Conservation (phyloP, 2,888 invertebrate genomes). For the Orgyia antiqua region DNA sequence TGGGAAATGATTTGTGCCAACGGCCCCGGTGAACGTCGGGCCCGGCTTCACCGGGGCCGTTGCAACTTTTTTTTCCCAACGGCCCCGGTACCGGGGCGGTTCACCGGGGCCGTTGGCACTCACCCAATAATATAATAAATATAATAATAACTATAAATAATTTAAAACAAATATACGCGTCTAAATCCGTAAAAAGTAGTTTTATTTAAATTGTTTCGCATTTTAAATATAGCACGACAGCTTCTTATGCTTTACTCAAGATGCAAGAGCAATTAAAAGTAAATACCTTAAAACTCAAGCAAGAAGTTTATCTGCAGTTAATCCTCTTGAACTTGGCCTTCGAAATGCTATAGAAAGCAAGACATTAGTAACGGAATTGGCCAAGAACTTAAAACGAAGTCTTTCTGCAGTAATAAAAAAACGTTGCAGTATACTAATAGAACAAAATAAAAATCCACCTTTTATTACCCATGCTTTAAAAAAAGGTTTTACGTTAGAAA, state of each 20-base stretch:
- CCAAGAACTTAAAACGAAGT: neutral
- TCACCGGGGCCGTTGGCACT: too few species aligned
- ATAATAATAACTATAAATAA: too few species aligned
- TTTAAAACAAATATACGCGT: too few species aligned
- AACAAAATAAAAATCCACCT: neutral
- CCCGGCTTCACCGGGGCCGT: too few species aligned
- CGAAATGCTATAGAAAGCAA: slow-evolving; percentile 1
- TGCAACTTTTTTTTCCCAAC: too few species aligned
- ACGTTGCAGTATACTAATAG: neutral
- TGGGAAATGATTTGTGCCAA: too few species aligned
- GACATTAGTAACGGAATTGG: neutral
- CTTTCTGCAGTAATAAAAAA: neutral
- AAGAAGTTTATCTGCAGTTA: slow-evolving; percentile 15
- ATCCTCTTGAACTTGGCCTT: neutral
- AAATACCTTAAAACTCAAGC: slow-evolving; percentile 20
- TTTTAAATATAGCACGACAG: slow-evolving; percentile 22
- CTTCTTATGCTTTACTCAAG: slow-evolving; percentile 14
- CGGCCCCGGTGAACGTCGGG: too few species aligned
- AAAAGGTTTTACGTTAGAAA: slow-evolving; percentile 12
- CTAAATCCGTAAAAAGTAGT: too few species aligned
- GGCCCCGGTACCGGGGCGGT: too few species aligned
- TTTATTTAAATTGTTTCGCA: slow-evolving; percentile 24
- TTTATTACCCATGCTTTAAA: too few species aligned
- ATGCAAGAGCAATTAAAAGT: slow-evolving; percentile 16
- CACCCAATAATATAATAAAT: too few species aligned